Conservation (phyloP, 2,888 invertebrate genomes). For the Drosophila nr. fundita region DNA sequence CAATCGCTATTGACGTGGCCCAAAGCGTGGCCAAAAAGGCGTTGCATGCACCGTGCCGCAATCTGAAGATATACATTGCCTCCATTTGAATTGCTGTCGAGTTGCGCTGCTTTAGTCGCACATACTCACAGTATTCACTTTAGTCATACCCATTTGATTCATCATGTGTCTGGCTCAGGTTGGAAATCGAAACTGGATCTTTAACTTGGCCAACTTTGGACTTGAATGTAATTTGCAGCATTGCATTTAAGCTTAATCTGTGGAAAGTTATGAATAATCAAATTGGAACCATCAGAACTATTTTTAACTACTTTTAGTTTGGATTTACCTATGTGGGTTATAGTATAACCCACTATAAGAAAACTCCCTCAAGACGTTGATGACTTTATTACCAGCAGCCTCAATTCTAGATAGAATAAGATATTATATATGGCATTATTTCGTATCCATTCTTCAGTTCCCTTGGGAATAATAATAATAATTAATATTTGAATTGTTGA, state of each 20-base stretch:
- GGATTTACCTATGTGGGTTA: neutral
- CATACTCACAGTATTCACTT: constrained; percentile 22
- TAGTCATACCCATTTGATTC: neutral
- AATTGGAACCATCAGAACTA: neutral
- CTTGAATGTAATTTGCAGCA: too few species aligned
- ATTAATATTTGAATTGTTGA: neutral
- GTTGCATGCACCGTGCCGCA: constrained; percentile 46
- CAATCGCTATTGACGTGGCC: constrained; percentile 30
- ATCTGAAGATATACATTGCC: constrained; percentile 28
- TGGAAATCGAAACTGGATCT: constrained; percentile 11
- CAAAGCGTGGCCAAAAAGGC: constrained; percentile 23
- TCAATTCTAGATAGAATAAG: neutral
- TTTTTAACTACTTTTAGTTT: neutral
- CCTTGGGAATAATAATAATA: too few species aligned
- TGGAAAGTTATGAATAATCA: too few species aligned
- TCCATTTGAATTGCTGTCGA: constrained; percentile 2
- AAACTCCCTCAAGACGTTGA: neutral
- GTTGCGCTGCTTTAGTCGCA: neutral
- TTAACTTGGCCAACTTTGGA: neutral
- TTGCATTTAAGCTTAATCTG: too few species aligned
- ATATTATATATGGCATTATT: neutral
- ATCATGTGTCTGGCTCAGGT: neutral
- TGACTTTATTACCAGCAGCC: neutral
- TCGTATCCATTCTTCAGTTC: neutral
- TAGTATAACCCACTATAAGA: neutral